Base-by-base conservation (phyloP, 2,888 invertebrate species). In the Stenichneumon culpator region DNA sequence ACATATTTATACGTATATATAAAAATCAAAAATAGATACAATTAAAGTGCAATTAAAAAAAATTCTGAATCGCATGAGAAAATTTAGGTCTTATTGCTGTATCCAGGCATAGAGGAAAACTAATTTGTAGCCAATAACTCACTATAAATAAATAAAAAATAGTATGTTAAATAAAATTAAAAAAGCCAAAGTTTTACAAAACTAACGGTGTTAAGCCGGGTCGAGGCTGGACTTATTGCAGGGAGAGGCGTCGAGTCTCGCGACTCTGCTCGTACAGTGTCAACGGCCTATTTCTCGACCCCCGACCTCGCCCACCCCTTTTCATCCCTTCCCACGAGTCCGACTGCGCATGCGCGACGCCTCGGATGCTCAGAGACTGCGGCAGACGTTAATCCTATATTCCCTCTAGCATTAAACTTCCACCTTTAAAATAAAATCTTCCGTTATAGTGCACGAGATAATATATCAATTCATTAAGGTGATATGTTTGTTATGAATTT, bases 231-330 rank as follows among this genome's bases (percentile, higher is more conserved):
- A 52, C n/a, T 52, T 52, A 57, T 25, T 60, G 78, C 68, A 69
- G 11, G 69, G 60, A 63, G 44, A 14, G 44, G 44, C 36, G 47
- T n/a, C 36, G 60, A 60, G 52, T 39, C 16, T 36, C 73, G 50
- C 67, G 77, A 73, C 36, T 54, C 78, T 72, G 22, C 39, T 54
- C 72, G 72, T 54, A 67, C 68, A 79, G 79, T 85, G 86, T 86
- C 86, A 85, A 86, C 81, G 86, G 78, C 83, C 86, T 70, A 85
- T 86, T 86, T 74, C 73, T 67, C 85, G 78, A 85, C 57, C 52
- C 57, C 52, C 63, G 82, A 82, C 82, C 82, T 82, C 78, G 73
- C 16, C 60, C 60, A n/a, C 14, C 60, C 57, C 65, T 50, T 75
- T 80, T 68, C 80, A 78, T 60, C 77, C 75, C 47, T 75, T 44